Conservation (phyloP, 2,888 invertebrate species). For the Athripsodes cinereus region DNA sequence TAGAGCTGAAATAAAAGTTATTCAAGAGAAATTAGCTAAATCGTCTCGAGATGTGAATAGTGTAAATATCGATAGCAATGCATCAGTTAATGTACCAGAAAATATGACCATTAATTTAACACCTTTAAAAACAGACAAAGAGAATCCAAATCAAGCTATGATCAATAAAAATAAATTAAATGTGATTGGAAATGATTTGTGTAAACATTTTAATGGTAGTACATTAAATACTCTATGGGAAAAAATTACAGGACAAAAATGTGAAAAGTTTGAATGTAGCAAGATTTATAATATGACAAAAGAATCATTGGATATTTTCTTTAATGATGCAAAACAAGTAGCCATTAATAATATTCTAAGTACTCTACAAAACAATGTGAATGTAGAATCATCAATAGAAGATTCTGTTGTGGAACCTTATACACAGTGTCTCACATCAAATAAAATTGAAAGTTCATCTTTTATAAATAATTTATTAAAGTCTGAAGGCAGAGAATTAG, state of each 20-base stretch:
- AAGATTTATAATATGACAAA: conserved; percentile 14
- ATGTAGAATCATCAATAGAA: background rate
- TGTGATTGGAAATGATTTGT: background rate
- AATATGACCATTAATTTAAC: background rate
- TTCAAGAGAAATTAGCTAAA: conserved; percentile 16
- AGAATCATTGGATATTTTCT: conserved; percentile 15
- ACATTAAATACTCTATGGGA: conserved; percentile 18
- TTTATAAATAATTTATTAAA: conserved; percentile 1
- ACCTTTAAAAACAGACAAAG: background rate
- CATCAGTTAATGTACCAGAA: background rate
- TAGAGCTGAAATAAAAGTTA: conserved; percentile 18
- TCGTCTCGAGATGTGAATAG: background rate
- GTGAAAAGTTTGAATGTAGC: conserved; percentile 10
- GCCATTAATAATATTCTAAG: conserved; percentile 14
- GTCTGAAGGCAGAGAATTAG: background rate
- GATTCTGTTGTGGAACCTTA: background rate
- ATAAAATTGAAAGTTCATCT: background rate
- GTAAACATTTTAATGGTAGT: conserved; percentile 6
- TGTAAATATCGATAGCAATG: background rate
- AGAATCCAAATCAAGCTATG: background rate
- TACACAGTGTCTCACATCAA: background rate
- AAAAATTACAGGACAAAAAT: conserved; percentile 17
- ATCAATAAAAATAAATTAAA: background rate
- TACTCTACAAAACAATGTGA: conserved; percentile 7
- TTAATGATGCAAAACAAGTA: conserved; percentile 18